phyloP scores from a whole-genome alignment of 2,888 invertebrate species.

The Anticlea derivata region DNA sequence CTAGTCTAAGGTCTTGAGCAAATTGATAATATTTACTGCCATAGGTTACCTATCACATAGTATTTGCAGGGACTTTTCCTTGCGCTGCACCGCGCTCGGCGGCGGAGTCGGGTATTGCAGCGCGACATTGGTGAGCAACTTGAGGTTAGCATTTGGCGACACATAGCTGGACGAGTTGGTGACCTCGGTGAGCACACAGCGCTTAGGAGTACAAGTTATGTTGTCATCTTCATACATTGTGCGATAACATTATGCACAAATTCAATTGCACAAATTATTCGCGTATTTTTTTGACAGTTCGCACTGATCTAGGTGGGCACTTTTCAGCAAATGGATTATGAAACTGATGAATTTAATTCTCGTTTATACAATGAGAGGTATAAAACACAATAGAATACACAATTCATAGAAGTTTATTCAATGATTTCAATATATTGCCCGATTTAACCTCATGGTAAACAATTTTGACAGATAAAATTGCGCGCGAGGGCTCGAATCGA shows the following conservation, averaged over 20 bases:
- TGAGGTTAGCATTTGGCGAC: conserved; percentile 87
- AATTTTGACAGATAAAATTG: conserved; percentile 74
- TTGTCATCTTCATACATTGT: conserved; percentile 81
- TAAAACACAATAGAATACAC: conserved; percentile 16
- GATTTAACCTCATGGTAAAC: conserved; percentile 74
- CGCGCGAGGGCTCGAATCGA: conserved; percentile 58
- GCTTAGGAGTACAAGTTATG: conserved; percentile 80
- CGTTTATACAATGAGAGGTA: conserved; percentile 11
- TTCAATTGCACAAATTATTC: conserved; percentile 66
- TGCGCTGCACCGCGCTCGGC: conserved; percentile 77
- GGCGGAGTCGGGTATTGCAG: conserved; percentile 80
- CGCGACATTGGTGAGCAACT: conserved; percentile 86
- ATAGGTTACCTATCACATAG: conserved; percentile 82
- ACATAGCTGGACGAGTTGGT: conserved; percentile 81
- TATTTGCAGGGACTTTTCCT: conserved; percentile 85
- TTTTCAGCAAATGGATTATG: conserved; percentile 39
- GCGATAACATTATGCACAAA: conserved; percentile 78
- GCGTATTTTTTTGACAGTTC: conserved; percentile 74
- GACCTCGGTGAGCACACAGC: conserved; percentile 81
- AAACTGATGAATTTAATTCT: conserved; percentile 20
- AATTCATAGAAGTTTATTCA: conserved; percentile 9
- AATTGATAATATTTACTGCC: background rate
- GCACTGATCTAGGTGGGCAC: conserved; percentile 66
- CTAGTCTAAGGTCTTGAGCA: background rate
- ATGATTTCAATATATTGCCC: conserved; percentile 29